Percentiles rank a stretch among this genome's conserved stretches.
phyloP scores from a whole-genome alignment of 1,140 invertebrate genomes.

The Odontomachus brunneus region DNA sequence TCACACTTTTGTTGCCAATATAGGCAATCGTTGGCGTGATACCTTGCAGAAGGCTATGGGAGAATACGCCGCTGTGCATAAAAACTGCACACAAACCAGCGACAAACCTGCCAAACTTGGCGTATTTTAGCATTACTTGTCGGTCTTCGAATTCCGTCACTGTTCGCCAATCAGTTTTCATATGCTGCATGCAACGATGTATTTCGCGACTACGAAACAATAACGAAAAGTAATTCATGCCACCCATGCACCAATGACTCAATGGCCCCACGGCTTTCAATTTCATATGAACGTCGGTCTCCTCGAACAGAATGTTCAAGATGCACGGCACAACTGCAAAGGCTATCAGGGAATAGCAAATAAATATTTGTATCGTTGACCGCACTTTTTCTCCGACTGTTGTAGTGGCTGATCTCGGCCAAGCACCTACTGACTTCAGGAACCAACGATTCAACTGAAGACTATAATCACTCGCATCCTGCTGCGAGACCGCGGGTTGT shows the following conservation, averaged over 20 bases:
- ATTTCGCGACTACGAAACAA: slow-evolving; percentile 41
- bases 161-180: slow-evolving; percentile 56
- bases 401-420: slow-evolving; percentile 7
- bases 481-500: neutral
- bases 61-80: slow-evolving; percentile 65
- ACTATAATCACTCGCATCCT: slow-evolving; percentile 3
- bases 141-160: slow-evolving; percentile 32
- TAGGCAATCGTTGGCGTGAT: neutral
- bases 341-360: slow-evolving; percentile 26
- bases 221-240: slow-evolving; percentile 59
- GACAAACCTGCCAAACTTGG: slow-evolving; percentile 52
- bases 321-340: slow-evolving; percentile 9
- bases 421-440: slow-evolving; percentile 50
- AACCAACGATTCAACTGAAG: slow-evolving; percentile 41
- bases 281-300: slow-evolving; percentile 5
- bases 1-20: slow-evolving; percentile 18
- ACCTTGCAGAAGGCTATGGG: slow-evolving; percentile 22
- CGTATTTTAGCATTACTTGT: slow-evolving; percentile 58
- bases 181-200: slow-evolving; percentile 50
- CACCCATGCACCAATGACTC: slow-evolving; percentile 48
- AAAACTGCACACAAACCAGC: slow-evolving; percentile 50
- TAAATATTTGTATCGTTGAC: slow-evolving; percentile 20
- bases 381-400: neutral
- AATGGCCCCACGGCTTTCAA: slow-evolving; percentile 40
- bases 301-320: slow-evolving; percentile 32